Evolutionary conservation across 2,113 vertebrate genomes (phyloP).

Genomic region (Brachirus orientalis): DNA sequence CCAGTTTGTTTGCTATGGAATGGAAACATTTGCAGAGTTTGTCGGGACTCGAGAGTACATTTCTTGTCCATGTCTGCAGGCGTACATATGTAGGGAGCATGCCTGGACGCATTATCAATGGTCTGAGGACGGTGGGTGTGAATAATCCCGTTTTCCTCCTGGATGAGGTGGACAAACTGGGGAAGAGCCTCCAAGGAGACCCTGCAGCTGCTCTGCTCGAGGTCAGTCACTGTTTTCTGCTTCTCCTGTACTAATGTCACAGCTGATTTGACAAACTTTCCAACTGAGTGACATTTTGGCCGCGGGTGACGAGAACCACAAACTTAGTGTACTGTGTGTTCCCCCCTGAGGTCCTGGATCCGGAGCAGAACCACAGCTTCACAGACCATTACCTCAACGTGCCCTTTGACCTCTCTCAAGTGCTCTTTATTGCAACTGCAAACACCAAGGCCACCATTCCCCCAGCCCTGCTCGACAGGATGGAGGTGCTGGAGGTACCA

Average conservation of each 20-base stretch:
- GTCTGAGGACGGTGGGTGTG: conserved; percentile 91
- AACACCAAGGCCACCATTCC: conserved; percentile 94
- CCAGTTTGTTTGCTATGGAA: neutral
- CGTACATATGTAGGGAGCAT: conserved; percentile 98
- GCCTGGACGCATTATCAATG: conserved; percentile 97
- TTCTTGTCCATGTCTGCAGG: conserved; percentile 62
- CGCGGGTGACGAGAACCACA: neutral
- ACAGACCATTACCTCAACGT: conserved; percentile 98
- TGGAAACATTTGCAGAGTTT: too few relatives aligned
- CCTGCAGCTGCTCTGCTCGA: conserved; percentile 95
- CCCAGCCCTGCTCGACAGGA: conserved; percentile 93
- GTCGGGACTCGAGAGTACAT: too few relatives aligned
- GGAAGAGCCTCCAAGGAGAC: conserved; percentile 95
- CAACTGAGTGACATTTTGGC: neutral
- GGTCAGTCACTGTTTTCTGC: conserved; percentile 76
- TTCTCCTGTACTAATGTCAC: neutral
- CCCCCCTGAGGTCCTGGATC: conserved; percentile 89
- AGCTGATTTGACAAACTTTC: neutral
- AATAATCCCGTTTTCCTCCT: conserved; percentile 97
- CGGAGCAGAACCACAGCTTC: conserved; percentile 98
- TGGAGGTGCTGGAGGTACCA: conserved; percentile 97
- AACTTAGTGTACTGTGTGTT: neutral
- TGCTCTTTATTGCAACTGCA: conserved; percentile 97
- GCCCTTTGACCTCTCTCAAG: conserved; percentile 97
- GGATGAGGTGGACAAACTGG: conserved; percentile 97